Percentiles rank a stretch among this genome's conserved stretches.
phyloP scores from a whole-genome alignment of 2,888 invertebrate species.

The Clepsis dumicolana region DNA sequence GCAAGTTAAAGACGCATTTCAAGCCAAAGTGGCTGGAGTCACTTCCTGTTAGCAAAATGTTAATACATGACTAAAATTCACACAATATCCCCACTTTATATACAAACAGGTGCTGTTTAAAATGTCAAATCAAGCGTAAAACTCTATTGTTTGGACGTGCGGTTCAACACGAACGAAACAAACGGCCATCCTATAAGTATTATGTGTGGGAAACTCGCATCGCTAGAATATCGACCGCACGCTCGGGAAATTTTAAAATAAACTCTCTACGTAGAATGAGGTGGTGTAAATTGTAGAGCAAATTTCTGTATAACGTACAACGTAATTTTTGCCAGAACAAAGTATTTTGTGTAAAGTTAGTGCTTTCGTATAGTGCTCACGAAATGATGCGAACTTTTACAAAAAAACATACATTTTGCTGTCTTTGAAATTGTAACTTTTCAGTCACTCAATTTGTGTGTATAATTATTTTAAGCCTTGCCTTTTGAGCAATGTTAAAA shows the following conservation, averaged over 20 bases:
- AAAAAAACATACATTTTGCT: too few relatives aligned
- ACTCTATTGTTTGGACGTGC: constrained; percentile 19
- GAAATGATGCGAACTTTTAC: too few relatives aligned
- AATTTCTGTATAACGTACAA: not conserved
- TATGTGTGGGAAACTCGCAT: not conserved
- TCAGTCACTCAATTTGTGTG: too few relatives aligned
- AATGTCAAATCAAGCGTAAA: constrained; percentile 24
- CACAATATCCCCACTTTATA: not conserved
- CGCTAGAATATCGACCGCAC: constrained; percentile 6
- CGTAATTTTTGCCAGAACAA: not conserved
- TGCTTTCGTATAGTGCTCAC: too few relatives aligned
- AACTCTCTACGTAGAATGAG: not conserved
- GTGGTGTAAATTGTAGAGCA: constrained; percentile 1
- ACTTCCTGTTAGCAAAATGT: not conserved
- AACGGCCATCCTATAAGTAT: not conserved
- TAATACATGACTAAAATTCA: not conserved
- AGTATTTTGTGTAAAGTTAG: not conserved
- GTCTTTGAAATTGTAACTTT: too few relatives aligned
- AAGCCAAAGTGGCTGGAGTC: not conserved
- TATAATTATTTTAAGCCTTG: too few relatives aligned
- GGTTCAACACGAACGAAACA: constrained; percentile 1
- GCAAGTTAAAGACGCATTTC: too few relatives aligned
- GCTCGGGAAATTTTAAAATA: constrained; percentile 3
- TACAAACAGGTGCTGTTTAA: constrained; percentile 18
- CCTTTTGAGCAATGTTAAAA: too few relatives aligned